phyloP scores from a whole-genome alignment of 1,140 invertebrate genomes.

The Tetragnatha versicolor region DNA sequence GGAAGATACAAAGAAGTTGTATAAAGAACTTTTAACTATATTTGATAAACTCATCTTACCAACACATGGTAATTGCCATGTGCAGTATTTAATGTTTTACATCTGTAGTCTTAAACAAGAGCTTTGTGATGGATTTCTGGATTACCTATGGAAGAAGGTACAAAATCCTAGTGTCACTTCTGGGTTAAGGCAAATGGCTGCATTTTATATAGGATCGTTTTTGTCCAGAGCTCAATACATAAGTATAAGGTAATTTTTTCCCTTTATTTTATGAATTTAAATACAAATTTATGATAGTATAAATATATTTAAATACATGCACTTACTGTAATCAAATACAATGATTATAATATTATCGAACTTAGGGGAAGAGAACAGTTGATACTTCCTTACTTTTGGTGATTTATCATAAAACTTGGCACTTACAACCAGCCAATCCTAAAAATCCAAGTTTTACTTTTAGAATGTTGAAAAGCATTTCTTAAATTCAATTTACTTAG shows the following conservation, averaged over 20 bases:
- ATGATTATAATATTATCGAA: no score
- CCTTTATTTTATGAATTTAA: background rate
- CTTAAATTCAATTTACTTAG: no score
- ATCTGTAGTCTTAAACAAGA: constrained; percentile 73
- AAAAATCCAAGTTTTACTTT: no score
- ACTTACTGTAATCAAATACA: no score
- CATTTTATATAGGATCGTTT: constrained; percentile 79
- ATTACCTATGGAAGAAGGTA: constrained; percentile 78
- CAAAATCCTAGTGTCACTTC: constrained; percentile 71
- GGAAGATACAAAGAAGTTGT: constrained; percentile 65
- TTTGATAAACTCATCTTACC: constrained; percentile 79
- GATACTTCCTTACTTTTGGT: no score
- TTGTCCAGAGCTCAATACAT: constrained; percentile 75
- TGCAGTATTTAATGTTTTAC: constrained; percentile 82
- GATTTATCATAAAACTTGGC: no score
- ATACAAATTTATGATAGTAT: background rate
- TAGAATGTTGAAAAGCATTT: no score
- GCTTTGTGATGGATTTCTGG: constrained; percentile 74
- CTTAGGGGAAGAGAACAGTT: no score
- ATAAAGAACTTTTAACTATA: constrained; percentile 67
- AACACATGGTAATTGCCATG: constrained; percentile 76
- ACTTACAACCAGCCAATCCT: no score
- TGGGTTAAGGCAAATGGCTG: constrained; percentile 74
- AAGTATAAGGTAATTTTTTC: constrained; percentile 70
- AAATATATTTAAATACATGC: background rate